A percentile compares a stretch with the other conserved stretches of the same genome.
Evolutionary conservation across 2,888 invertebrate species (phyloP).

Genomic region (Entomobrya proxima): DNA sequence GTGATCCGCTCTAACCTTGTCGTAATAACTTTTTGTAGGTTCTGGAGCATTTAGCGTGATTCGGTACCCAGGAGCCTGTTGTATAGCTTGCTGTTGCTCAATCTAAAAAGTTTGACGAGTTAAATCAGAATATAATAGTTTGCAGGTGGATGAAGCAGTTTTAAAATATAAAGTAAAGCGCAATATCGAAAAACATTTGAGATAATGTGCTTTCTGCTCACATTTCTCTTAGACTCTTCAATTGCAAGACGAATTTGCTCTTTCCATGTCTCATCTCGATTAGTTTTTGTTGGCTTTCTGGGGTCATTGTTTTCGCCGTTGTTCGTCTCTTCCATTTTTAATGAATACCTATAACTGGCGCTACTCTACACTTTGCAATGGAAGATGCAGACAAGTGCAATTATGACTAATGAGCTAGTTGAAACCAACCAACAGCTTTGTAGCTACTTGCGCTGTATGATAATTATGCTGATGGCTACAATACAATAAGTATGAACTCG

Average conservation of each 20-base stretch:
- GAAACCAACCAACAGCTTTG: no score
- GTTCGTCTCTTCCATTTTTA: background rate
- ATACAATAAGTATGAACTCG: background rate
- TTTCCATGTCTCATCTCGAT: slow-evolving; percentile 48
- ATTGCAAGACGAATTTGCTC: slow-evolving; percentile 41
- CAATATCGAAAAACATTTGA: no score
- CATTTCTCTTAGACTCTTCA: slow-evolving; percentile 23
- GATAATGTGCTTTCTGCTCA: no score
- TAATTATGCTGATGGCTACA: no score
- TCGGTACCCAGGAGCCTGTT: background rate
- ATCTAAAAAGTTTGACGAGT: background rate
- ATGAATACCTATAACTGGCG: no score
- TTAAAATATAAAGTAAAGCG: no score
- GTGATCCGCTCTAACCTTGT: background rate
- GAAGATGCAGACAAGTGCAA: background rate
- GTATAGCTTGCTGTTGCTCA: background rate
- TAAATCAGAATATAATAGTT: no score
- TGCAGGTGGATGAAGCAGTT: no score
- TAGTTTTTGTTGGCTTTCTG: background rate
- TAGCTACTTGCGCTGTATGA: no score
- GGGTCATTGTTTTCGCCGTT: background rate
- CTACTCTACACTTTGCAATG: no score
- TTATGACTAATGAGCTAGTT: no score
- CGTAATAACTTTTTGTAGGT: slow-evolving; percentile 41
- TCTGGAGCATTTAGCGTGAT: background rate